Base-by-base conservation (phyloP, 1,140 invertebrate genomes). In the Pachyrhynchus sulphureomaculatus region DNA sequence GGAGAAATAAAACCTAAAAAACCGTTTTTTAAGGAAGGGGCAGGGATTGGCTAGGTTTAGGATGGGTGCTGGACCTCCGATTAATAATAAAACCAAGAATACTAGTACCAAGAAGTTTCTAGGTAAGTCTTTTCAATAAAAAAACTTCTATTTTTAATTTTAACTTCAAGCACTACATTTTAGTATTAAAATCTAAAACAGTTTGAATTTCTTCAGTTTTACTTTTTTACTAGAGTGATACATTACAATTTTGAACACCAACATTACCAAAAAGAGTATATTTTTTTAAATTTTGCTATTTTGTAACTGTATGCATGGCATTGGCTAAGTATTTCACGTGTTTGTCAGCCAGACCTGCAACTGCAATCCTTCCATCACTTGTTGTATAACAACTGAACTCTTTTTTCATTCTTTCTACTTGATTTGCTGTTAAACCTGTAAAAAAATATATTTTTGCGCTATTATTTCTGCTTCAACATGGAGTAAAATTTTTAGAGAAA, bases 331-430 rank as follows among this genome's bases (percentile, higher is more conserved):
- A 98, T 62, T 89, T 88, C 0, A 99, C 94, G 81, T 99, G 99
- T 68, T 90, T 89, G 0, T 93, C 91, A 1, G 92, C 91, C 4
- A 99, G 88, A 47, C 97, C 97, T 24, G 96, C 96, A 77, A 99
- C 91, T 2, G 96, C 98, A 75, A 99, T 97, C 67, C 97, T 87
- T 0, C 97, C 97, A 80, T 99, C 96, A 78, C 96, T 97, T 2
- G 96, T 99, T 65, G 99, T 77, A 76, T 98, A 99, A 54, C 99
- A 83, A 69, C 92, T 95, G 80, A 88, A 93, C 8, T 99, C 88
- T 72, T 96, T 96, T 0, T 85, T 96, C 21, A 99, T 77, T 67
- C 84, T 86, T 70, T 91, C 92, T 45, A 97, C 94, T 90, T 95
- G 74, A 18, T 54, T 45, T 29, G 17, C n/a, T 2, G 12, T 65